phyloP scores from a whole-genome alignment of 2,888 invertebrate species.

The Patella pellucida region DNA sequence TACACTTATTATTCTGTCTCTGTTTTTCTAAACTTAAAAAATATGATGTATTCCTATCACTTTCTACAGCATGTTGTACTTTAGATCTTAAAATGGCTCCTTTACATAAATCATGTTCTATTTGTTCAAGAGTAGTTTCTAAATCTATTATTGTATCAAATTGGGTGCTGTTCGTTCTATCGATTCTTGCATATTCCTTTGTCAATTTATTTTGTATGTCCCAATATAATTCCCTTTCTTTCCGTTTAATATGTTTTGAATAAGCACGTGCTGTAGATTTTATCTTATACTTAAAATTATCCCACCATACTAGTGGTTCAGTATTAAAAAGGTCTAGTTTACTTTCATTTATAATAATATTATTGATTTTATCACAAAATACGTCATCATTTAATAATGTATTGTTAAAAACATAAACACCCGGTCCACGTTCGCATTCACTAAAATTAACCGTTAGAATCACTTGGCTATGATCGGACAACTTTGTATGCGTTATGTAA shows the following conservation, averaged over 20 bases:
- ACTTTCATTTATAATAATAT: neutral
- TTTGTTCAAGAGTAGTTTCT: neutral
- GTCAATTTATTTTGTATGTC: neutral
- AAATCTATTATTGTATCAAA: neutral
- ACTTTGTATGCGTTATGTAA: too few relatives aligned
- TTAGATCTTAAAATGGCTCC: slow-evolving; percentile 16
- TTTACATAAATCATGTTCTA: slow-evolving; percentile 4
- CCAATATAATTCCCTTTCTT: neutral
- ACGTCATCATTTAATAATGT: neutral
- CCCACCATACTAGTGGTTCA: neutral
- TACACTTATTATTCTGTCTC: neutral
- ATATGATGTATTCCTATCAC: slow-evolving; percentile 14
- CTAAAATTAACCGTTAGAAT: neutral
- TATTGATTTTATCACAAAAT: neutral
- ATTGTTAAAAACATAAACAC: neutral
- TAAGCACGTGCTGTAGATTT: neutral
- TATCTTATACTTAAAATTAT: neutral
- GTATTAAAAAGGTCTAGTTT: neutral
- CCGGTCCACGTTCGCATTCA: neutral
- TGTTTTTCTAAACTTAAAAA: neutral
- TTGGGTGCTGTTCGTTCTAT: neutral
- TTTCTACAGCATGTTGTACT: neutral
- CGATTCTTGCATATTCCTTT: neutral
- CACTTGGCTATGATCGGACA: neutral
- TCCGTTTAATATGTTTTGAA: neutral